Evolutionary conservation across 2,797 vertebrate species (phyloP).

Genomic region (Acanthis flammea): DNA sequence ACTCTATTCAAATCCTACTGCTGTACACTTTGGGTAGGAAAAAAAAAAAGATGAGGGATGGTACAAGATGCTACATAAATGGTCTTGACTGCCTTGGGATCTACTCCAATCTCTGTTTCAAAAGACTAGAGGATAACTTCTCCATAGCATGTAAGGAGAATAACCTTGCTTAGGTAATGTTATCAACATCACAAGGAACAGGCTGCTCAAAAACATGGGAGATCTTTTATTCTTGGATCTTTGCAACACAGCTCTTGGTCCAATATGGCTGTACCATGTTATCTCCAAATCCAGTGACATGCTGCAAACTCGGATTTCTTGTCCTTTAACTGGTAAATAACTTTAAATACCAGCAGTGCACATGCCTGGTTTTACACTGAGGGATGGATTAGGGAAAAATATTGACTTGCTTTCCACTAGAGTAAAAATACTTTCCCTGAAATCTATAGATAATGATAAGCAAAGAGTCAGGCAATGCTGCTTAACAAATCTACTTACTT

Average conservation of each 20-base stretch:
- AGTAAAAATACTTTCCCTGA: background rate
- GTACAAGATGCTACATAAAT: background rate
- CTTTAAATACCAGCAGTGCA: background rate
- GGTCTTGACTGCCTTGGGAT: background rate
- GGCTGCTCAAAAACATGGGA: background rate
- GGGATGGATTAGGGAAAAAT: background rate
- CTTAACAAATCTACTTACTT: constrained; percentile 11
- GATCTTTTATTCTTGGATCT: background rate
- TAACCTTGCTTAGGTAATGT: background rate
- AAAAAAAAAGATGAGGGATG: background rate
- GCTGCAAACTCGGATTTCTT: background rate
- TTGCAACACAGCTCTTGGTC: background rate
- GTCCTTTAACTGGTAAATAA: background rate
- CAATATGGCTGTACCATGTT: background rate
- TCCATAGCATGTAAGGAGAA: background rate
- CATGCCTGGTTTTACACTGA: background rate
- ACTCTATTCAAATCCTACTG: background rate
- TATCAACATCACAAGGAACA: background rate
- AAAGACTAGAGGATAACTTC: background rate
- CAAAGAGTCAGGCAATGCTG: background rate
- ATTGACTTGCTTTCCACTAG: background rate
- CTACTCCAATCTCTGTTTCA: background rate
- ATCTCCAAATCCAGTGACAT: background rate
- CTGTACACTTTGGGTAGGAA: background rate
- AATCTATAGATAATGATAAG: background rate